Percentiles rank a stretch among this genome's conserved stretches.
Conservation (phyloP, 2,113 vertebrate genomes). For the Probosciger aterrimus region DNA sequence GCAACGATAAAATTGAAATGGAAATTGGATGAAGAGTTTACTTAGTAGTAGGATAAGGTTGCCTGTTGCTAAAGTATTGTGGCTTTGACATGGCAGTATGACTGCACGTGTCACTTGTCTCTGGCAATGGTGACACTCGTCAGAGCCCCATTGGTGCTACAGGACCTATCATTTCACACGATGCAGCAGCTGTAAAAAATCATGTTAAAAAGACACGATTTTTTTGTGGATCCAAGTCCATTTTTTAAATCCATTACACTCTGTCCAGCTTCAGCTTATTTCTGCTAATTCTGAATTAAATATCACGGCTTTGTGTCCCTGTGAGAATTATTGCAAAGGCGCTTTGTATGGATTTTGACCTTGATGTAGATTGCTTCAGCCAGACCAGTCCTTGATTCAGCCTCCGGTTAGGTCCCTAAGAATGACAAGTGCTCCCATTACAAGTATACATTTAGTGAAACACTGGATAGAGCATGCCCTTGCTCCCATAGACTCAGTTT, state of each 20-base stretch:
- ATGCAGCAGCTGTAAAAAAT: not conserved
- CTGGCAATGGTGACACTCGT: not conserved
- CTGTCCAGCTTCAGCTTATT: not conserved
- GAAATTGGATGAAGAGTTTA: constrained; percentile 51
- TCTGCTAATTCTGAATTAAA: not conserved
- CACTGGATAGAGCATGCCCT: not conserved
- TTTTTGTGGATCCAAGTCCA: not conserved
- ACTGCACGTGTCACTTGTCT: constrained; percentile 1
- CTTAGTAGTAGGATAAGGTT: constrained; percentile 9
- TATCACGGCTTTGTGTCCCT: not conserved
- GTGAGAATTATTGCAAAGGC: rapidly evolving
- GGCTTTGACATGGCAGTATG: not conserved
- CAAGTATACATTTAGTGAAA: not conserved
- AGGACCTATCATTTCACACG: not conserved
- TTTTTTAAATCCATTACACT: not conserved
- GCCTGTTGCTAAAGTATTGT: not conserved
- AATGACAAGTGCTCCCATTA: not conserved
- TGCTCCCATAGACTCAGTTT: not conserved
- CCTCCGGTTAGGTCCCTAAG: not conserved
- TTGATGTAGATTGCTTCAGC: not conserved
- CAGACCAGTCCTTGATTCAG: not conserved
- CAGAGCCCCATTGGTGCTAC: not conserved
- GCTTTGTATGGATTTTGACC: not conserved
- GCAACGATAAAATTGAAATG: constrained; percentile 51
- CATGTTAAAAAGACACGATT: not conserved